These are phyloP conservation scores for Periophthalmus magnuspinnatus DNA, from an alignment of 2,797 vertebrate species.

Conservation along the genomic window DNA sequence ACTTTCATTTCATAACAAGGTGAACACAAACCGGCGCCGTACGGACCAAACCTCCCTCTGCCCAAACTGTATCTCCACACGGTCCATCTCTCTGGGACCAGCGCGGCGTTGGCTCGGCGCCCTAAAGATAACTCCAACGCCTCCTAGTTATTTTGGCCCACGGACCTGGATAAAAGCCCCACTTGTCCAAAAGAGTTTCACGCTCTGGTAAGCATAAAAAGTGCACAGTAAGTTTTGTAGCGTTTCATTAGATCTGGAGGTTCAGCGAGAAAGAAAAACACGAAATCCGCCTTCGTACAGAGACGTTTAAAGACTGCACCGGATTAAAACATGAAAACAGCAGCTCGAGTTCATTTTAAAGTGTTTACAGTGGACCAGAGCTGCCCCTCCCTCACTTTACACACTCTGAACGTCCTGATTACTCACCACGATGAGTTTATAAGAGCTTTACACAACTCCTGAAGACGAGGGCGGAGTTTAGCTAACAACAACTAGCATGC, in stretches of 20 bases:
- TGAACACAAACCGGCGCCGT: slow-evolving; percentile 12
- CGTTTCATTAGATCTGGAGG: slow-evolving; percentile 17
- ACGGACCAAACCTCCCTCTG: background rate
- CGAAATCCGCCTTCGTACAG: no score
- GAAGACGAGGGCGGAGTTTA: no score
- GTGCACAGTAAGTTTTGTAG: slow-evolving; percentile 11
- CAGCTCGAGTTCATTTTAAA: no score
- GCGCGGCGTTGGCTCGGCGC: background rate
- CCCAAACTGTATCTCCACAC: slow-evolving; percentile 5
- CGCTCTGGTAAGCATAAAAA: slow-evolving; percentile 19
- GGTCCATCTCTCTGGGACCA: background rate
- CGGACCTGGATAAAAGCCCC: slow-evolving; percentile 5
- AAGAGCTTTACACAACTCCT: no score
- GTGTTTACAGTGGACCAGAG: no score
- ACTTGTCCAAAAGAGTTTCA: slow-evolving; percentile 16
- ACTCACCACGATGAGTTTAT: no score
- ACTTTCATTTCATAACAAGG: slow-evolving; percentile 2
- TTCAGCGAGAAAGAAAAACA: slow-evolving; percentile 11
- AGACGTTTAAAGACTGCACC: no score
- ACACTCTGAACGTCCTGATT: no score
- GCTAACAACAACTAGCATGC: no score
- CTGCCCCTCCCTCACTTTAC: no score
- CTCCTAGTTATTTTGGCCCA: slow-evolving; percentile 8
- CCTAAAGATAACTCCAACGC: slow-evolving; percentile 7
- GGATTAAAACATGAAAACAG: no score